These are phyloP conservation scores for Sminthopsis crassicaudata DNA, from an alignment of 2,113 vertebrate species.

Conservation along the genomic window DNA sequence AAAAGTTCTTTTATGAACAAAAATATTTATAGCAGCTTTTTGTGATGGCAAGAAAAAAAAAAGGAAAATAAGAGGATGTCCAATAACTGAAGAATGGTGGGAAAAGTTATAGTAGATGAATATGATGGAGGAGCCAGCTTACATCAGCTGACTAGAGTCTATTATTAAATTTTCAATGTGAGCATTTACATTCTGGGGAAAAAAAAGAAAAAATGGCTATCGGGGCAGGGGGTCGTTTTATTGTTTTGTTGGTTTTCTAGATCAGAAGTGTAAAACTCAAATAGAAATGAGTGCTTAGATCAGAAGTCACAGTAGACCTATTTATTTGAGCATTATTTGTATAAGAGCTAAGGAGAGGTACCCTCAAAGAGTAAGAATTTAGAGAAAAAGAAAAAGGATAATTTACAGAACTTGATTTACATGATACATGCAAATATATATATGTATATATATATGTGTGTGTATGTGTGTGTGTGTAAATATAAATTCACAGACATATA, in stretches of 20 bases:
- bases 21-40: neutral
- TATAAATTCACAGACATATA: too few species aligned
- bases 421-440: too few species aligned
- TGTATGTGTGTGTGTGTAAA: too few species aligned
- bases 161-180: neutral
- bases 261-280: neutral
- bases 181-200: neutral
- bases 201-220: neutral
- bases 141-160: neutral
- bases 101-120: neutral
- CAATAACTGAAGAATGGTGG: neutral
- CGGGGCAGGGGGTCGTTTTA: neutral
- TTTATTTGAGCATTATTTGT: neutral
- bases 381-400: neutral
- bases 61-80: neutral
- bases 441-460: too few species aligned
- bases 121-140: neutral
- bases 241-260: neutral
- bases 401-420: neutral
- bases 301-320: neutral
- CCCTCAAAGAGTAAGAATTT: neutral
- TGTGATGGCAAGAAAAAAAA: neutral
- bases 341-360: neutral
- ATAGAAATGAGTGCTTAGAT: neutral
- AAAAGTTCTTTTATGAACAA: neutral